Evolutionary conservation across 2,888 invertebrate genomes (phyloP), one percentile per base, ranked within the genome.

Genomic region (Mimumesa dahlbomi): DNA sequence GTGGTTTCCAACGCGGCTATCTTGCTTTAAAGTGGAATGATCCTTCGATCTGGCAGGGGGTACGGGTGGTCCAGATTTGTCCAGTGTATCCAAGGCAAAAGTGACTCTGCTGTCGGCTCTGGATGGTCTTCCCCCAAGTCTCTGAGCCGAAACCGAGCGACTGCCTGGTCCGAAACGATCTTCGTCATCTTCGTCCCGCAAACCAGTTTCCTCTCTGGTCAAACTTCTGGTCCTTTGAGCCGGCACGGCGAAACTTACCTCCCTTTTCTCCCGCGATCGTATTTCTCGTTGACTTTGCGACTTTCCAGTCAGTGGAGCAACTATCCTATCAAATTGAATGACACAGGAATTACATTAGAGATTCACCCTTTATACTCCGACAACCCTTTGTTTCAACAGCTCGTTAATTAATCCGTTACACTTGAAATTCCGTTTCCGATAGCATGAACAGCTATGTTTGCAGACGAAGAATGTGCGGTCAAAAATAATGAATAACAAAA

Each of bases 281-380:
- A 88, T 89, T 56, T 89, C 88, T 46, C 84, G 78, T 2, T 87
- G 85, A 56, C 87, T 89, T 45, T 87, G 89, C 6, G 88, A 87
- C 48, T 87, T 89, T 63, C 83, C 81, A 58, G 83, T 73, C 78
- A 88, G 81, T 29, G 88, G 83, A 22, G 86, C 78, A 25, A 85
- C 81, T 29, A 88, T 65, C 34, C 46, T 59, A 16, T 22, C 43
- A 45, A 22, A n/a, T n/a, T n/a, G n/a, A n/a, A n/a, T n/a, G n/a
- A n/a, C n/a, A n/a, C n/a, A n/a, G n/a, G n/a, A n/a, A n/a, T n/a
- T n/a, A n/a, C n/a, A n/a, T n/a, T n/a, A n/a, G n/a, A n/a, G n/a
- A n/a, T n/a, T n/a, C n/a, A n/a, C n/a, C n/a, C n/a, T n/a, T n/a
- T n/a, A n/a, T n/a, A n/a, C n/a, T n/a, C n/a, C n/a, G n/a, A n/a